Conservation (phyloP, 2,888 invertebrate genomes). For the Rugalucina vietnamica region DNA sequence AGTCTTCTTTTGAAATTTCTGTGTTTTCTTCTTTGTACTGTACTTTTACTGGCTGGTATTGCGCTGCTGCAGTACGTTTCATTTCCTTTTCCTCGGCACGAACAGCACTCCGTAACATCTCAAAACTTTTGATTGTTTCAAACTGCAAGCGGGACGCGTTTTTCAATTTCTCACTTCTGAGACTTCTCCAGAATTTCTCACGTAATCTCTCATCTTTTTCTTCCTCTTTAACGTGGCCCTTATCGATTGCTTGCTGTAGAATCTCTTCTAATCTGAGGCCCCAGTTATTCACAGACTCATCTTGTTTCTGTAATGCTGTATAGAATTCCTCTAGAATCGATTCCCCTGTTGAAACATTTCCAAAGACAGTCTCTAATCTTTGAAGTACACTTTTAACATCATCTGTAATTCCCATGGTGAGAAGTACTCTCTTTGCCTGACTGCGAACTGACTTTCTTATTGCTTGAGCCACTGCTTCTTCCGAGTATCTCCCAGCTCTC, state of each 20-base stretch:
- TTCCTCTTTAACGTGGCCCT: neutral
- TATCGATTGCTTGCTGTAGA: neutral
- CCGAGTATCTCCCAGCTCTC: neutral
- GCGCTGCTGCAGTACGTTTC: neutral
- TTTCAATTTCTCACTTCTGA: neutral
- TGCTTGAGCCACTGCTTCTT: neutral
- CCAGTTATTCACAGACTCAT: neutral
- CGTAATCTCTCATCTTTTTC: neutral
- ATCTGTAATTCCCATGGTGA: neutral
- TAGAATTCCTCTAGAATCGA: neutral
- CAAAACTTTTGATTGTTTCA: neutral
- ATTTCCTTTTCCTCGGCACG: neutral
- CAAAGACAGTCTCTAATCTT: slow-evolving; percentile 12
- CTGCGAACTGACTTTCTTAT: neutral
- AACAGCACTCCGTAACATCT: neutral
- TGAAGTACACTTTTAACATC: neutral
- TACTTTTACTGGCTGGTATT: neutral
- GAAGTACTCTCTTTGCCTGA: neutral
- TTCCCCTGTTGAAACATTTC: neutral
- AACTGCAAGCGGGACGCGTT: neutral
- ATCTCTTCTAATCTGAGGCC: neutral
- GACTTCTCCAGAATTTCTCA: neutral
- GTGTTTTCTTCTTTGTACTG: no score
- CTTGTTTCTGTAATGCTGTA: neutral
- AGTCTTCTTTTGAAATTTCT: no score